Evolutionary conservation across 2,888 invertebrate species (phyloP).

Genomic region (Eutolmus rufibarbis): DNA sequence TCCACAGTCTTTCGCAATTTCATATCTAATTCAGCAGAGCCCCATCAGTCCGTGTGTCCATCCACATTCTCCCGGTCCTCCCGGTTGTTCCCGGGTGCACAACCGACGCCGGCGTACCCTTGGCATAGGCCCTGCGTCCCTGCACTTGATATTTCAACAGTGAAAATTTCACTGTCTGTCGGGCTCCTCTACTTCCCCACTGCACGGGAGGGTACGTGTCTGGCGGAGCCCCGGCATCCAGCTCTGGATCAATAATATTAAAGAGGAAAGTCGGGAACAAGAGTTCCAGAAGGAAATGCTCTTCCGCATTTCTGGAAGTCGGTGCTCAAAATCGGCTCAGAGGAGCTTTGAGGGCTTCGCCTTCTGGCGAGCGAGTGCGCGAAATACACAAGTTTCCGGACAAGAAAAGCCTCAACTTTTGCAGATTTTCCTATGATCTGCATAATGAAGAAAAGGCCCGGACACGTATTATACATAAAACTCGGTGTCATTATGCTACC

Average conservation of each 20-base stretch:
- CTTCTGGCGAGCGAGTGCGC: neutral
- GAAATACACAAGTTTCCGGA: neutral
- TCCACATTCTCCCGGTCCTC: neutral
- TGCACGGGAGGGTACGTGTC: constrained; percentile 2
- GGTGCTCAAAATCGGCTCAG: neutral
- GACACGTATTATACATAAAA: neutral
- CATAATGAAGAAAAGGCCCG: neutral
- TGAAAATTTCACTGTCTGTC: constrained; percentile 34
- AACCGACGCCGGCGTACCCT: neutral
- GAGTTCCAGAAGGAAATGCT: neutral
- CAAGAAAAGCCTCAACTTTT: neutral
- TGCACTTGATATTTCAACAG: constrained; percentile 31
- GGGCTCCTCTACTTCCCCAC: neutral
- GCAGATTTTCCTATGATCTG: neutral
- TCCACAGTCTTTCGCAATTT: neutral
- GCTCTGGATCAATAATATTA: constrained; percentile 25
- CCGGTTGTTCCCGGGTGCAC: neutral
- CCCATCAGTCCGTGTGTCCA: neutral
- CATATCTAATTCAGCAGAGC: constrained; percentile 30
- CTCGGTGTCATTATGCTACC: neutral
- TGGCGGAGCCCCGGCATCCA: neutral
- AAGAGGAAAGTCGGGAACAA: constrained; percentile 11
- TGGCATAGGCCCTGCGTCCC: constrained; percentile 34
- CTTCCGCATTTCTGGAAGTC: constrained; percentile 17
- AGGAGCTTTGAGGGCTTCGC: neutral